phyloP scores from a whole-genome alignment of 2,113 vertebrate species.

The Phoenicopterus ruber region DNA sequence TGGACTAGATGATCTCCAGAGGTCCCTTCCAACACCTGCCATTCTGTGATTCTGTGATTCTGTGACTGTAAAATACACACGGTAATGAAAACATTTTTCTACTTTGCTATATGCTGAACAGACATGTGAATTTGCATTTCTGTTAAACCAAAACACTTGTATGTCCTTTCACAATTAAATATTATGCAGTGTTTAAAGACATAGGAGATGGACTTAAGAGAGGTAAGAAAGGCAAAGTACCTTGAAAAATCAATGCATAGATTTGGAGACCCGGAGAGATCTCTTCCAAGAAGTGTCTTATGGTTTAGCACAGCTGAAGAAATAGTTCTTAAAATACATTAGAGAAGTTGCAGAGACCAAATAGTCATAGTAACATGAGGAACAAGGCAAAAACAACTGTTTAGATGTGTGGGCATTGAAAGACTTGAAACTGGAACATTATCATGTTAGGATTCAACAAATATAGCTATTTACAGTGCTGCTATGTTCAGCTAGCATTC shows the following conservation, averaged over 20 bases:
- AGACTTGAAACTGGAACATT: background rate
- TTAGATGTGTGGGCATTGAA: background rate
- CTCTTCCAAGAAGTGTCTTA: background rate
- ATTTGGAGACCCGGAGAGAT: background rate
- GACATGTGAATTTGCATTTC: background rate
- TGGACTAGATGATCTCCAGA: too few species aligned
- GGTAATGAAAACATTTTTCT: background rate
- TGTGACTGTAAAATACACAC: background rate
- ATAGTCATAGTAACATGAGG: background rate
- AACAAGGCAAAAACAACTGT: background rate
- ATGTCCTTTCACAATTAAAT: background rate
- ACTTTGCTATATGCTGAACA: background rate
- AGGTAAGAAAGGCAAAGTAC: background rate
- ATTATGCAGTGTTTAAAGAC: background rate
- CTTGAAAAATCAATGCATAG: background rate
- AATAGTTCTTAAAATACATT: background rate
- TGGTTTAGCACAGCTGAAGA: background rate
- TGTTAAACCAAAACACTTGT: background rate
- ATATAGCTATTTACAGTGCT: background rate
- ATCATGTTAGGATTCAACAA: background rate
- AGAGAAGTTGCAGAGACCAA: background rate
- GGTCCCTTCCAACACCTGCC: too few species aligned
- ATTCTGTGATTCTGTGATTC: too few species aligned
- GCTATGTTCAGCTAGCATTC: background rate
- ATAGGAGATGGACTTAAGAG: background rate